phyloP scores from a whole-genome alignment of 2,113 vertebrate species.

The Accipiter virgatus region DNA sequence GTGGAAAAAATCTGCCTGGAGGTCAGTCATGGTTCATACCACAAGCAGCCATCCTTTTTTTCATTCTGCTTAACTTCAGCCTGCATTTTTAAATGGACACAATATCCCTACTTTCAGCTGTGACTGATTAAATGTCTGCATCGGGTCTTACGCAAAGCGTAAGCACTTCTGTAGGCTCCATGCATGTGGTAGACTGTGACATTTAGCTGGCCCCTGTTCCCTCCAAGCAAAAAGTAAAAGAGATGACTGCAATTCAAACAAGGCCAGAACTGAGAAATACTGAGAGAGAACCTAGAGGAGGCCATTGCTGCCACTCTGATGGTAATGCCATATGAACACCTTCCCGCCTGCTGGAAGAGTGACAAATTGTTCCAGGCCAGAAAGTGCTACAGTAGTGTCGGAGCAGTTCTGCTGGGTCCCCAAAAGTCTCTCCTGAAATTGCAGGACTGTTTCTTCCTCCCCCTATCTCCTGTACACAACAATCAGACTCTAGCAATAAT shows the following conservation, averaged over 20 bases:
- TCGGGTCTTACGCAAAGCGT: background rate
- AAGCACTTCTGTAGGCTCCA: accelerated
- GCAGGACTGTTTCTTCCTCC: background rate
- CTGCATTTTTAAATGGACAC: background rate
- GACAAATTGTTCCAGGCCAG: background rate
- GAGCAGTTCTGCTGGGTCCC: background rate
- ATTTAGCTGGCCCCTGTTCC: background rate
- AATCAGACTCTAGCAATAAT: background rate
- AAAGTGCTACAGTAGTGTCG: background rate
- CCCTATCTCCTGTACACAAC: background rate
- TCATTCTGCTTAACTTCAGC: background rate
- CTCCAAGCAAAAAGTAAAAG: background rate
- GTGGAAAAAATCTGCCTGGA: conserved; percentile 30
- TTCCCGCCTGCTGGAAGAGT: background rate
- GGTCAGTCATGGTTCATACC: background rate
- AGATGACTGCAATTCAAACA: background rate
- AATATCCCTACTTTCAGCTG: background rate
- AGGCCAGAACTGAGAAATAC: background rate
- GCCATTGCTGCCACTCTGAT: background rate
- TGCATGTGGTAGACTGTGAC: background rate
- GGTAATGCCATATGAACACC: accelerated
- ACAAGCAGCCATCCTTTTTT: background rate
- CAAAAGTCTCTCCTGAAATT: background rate
- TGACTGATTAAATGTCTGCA: background rate
- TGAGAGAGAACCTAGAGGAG: background rate